phyloP scores from a whole-genome alignment of 2,113 vertebrate species.

The Pangasianodon hypophthalmus region DNA sequence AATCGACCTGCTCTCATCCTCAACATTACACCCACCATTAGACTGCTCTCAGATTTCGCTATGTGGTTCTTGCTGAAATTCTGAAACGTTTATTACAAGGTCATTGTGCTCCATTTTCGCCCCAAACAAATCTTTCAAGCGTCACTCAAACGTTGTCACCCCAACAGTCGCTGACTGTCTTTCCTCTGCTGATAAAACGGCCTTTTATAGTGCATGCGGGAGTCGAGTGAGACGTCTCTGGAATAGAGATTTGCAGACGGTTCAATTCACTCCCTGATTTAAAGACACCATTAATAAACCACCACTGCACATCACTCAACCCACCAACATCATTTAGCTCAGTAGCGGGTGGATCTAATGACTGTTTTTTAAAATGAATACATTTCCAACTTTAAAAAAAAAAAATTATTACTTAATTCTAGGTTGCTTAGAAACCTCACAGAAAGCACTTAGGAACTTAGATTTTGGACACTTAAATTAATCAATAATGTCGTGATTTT shows the following conservation, averaged over 20 bases:
- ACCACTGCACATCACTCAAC: neutral
- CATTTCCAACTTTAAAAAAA: neutral
- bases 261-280: neutral
- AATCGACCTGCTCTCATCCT: neutral
- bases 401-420: neutral
- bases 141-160: constrained; percentile 7
- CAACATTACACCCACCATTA: neutral
- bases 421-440: neutral
- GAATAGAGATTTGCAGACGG: constrained; percentile 6
- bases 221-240: constrained; percentile 6
- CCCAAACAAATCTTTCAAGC: constrained; percentile 17
- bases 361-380: neutral
- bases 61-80: neutral
- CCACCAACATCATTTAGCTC: neutral
- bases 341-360: neutral
- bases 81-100: neutral
- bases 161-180: neutral
- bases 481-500: neutral
- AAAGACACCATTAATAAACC: constrained; percentile 27
- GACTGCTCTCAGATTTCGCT: neutral
- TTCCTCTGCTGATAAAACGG: neutral
- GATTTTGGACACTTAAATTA: neutral
- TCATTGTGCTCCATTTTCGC: constrained; percentile 2
- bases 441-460: neutral
- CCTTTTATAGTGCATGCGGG: neutral